Evolutionary conservation across 23 tunicate species (phyloP).

Genomic region (Aplidium turbinatum): DNA sequence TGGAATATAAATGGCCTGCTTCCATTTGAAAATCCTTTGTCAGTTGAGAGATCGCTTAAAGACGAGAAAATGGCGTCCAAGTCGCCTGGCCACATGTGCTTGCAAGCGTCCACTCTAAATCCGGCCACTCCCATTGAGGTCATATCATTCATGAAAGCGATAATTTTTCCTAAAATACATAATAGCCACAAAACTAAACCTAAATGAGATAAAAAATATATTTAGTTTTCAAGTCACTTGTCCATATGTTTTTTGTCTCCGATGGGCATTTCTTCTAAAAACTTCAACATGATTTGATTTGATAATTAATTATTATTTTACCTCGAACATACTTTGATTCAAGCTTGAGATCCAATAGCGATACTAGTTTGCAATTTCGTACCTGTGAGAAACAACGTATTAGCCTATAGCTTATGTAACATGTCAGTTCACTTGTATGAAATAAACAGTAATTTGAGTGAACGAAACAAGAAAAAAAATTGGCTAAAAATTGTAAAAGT

Average conservation of each 20-base stretch:
- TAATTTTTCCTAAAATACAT: constrained; percentile 62
- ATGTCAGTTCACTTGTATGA: no score
- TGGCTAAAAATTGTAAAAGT: no score
- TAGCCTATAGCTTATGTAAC: no score
- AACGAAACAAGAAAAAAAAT: no score
- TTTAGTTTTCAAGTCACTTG: no score
- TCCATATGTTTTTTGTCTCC: no score
- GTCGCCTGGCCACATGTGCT: constrained; percentile 99
- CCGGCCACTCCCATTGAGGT: constrained; percentile 83
- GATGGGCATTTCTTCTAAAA: no score
- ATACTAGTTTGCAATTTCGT: constrained; percentile 85
- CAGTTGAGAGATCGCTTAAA: constrained; percentile 44
- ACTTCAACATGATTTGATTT: no score
- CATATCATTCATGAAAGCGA: constrained; percentile 75
- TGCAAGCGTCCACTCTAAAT: constrained; percentile 97
- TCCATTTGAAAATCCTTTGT: constrained; percentile 35
- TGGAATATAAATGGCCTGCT: constrained; percentile 65
- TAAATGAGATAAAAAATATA: no score
- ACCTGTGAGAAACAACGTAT: constrained; percentile 63
- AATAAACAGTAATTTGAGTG: no score
- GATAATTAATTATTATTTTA: no score
- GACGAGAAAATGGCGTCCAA: constrained; percentile 68
- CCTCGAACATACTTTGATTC: constrained; percentile 89
- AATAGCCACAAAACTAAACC: not conserved
- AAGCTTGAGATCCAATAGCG: constrained; percentile 85